Conservation (phyloP, 2,797 vertebrate genomes). For the Chiroxiphia lanceolata region DNA sequence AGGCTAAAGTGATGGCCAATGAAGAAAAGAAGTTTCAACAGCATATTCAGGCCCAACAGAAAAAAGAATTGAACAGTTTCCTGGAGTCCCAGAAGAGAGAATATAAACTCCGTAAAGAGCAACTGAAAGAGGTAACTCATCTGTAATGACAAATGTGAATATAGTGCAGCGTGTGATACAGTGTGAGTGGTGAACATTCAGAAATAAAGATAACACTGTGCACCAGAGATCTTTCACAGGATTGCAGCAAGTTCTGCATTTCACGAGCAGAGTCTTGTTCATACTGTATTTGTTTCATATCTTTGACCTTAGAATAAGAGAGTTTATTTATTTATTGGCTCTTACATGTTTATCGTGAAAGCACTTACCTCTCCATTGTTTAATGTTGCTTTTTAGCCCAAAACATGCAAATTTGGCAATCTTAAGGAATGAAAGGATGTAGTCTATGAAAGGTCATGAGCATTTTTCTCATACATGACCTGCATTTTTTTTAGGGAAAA, state of each 20-base stretch:
- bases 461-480: neutral
- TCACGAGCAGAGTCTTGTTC: neutral
- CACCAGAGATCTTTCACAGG: neutral
- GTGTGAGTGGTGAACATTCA: rapidly evolving
- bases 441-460: neutral
- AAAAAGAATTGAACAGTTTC: constrained; percentile 96
- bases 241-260: neutral
- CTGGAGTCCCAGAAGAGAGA: constrained; percentile 96
- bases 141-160: neutral
- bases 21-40: constrained; percentile 99
- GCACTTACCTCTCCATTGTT: neutral
- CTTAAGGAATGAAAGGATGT: neutral
- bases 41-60: constrained; percentile 97
- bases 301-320: neutral
- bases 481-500: neutral
- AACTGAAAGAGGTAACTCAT: constrained; percentile 91
- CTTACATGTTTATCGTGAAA: neutral
- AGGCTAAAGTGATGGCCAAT: constrained; percentile 94
- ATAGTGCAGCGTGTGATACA: rapidly evolving
- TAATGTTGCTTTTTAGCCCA: neutral
- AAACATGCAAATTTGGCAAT: neutral
- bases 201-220: neutral
- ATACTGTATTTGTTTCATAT: neutral
- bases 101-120: constrained; percentile 97
- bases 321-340: neutral